A percentile compares a stretch with the other conserved stretches of the same genome.
Conservation (phyloP, 1,140 invertebrate genomes). For the Adoxophyes honmai region DNA sequence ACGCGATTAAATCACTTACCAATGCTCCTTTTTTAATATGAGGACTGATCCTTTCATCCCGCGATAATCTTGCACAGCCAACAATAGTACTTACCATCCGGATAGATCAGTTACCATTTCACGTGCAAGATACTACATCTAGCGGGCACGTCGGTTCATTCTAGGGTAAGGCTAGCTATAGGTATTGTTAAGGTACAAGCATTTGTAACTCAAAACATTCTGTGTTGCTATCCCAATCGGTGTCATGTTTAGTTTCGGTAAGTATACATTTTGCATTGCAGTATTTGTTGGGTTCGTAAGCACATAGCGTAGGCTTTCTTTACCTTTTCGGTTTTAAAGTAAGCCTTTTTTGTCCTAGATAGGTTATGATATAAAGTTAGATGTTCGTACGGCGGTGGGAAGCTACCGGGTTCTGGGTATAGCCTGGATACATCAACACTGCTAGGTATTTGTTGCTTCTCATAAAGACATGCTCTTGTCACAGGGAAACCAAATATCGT, state of each 20-base stretch:
- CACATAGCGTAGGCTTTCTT: conserved; percentile 41
- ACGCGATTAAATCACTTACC: no score
- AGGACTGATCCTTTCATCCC: no score
- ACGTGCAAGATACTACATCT: conserved; percentile 18
- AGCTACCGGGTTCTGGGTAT: neutral
- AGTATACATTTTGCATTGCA: conserved; percentile 38
- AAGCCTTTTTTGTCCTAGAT: conserved; percentile 64
- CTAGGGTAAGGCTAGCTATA: conserved; percentile 61
- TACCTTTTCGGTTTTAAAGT: conserved; percentile 45
- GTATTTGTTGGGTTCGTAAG: conserved; percentile 48
- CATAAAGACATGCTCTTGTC: no score
- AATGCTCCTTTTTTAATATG: no score
- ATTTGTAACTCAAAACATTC: conserved; percentile 66
- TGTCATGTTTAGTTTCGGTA: conserved; percentile 29
- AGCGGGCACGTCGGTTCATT: conserved; percentile 41
- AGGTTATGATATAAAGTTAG: conserved; percentile 63
- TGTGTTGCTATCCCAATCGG: conserved; percentile 49
- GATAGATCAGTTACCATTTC: no score
- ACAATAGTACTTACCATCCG: no score
- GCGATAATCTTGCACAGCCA: no score
- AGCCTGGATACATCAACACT: conserved; percentile 6
- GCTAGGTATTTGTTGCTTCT: neutral
- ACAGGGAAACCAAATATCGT: no score
- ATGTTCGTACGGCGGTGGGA: conserved; percentile 44
- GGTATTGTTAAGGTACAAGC: conserved; percentile 47